Conservation (phyloP, 2,888 invertebrate species). For the Conchocele bisecta region DNA sequence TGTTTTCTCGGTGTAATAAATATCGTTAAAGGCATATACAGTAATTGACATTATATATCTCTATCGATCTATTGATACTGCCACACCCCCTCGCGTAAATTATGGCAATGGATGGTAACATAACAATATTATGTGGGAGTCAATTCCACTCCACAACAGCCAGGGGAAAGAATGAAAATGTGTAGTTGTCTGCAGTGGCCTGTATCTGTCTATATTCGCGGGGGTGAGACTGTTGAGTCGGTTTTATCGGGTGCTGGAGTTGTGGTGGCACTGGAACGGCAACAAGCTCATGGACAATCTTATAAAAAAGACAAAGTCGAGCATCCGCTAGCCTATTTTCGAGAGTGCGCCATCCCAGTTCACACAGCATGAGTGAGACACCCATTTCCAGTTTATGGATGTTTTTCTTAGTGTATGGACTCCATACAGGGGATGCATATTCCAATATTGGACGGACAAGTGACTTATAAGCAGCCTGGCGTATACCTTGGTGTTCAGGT, state of each 20-base stretch:
- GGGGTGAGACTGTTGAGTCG: constrained; percentile 3
- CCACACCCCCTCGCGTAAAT: constrained; percentile 1
- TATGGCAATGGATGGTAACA: too few species aligned
- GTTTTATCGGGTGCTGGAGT: neutral
- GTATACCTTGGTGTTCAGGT: too few species aligned
- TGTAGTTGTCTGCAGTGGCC: neutral
- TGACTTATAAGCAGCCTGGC: too few species aligned
- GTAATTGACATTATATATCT: too few species aligned
- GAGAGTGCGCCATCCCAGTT: neutral
- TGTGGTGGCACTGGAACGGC: constrained; percentile 6
- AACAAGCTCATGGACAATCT: neutral
- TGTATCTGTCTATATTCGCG: neutral
- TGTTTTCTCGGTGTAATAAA: too few species aligned
- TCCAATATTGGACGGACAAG: too few species aligned
- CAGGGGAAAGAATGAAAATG: neutral
- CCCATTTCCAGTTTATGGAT: neutral
- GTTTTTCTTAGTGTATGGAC: too few species aligned
- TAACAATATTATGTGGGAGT: too few species aligned
- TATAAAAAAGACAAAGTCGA: neutral
- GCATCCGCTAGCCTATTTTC: constrained; percentile 3
- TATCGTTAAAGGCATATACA: too few species aligned
- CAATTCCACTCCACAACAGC: neutral
- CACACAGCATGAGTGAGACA: neutral
- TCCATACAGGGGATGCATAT: too few species aligned
- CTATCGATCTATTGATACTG: constrained; percentile 2